Evolutionary conservation across 2,888 invertebrate species (phyloP), one percentile per base, ranked within the genome.

Genomic region (Trachelus tabidus): DNA sequence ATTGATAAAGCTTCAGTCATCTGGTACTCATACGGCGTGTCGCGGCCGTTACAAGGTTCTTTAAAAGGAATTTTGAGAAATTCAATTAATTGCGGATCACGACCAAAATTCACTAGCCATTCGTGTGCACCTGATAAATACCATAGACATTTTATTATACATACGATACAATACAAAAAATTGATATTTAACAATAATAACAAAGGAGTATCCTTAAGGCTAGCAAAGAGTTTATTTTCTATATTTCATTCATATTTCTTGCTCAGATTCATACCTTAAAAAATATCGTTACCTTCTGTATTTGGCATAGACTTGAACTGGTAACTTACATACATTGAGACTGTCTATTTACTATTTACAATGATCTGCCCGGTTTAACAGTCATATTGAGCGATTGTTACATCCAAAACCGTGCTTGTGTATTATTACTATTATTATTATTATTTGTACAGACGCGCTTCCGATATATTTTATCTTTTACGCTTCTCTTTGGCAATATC

Each of bases 11-110:
- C 93, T 99, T 83, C 96, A 96, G 90, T 96, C 97, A 23, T 96
- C 97, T 0, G 91, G 91, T 0, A 96, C 97, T 91, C 97, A 97
- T 88, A 95, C 96, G 84, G 95, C 96, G 84, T 98, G 98, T 90
- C 97, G 98, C 91, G 97, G 97, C 81, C 94, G 98, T 92, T 98
- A 98, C 93, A 98, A 98, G 94, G 98, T 98, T 89, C 92, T 98
- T 86, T 98, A 95, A 92, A 83, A 83, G 68, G 30, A 68, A 77
- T 69, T 15, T 79, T 74, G 37, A 73, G 56, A 56, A 56, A 23
- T 56, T 56, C 56, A 23, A 23, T 56, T 56, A 23, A 56, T 56
- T 56, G 23, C 9, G 56, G 56, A 56, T 23, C 23, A 23, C 56
- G 56, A 56, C 56, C 56, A 56, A 56, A 56, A 56, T 56, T 56